These are phyloP conservation scores for Sesamia inferens DNA, from an alignment of 2,888 invertebrate genomes.

Conservation along the genomic window DNA sequence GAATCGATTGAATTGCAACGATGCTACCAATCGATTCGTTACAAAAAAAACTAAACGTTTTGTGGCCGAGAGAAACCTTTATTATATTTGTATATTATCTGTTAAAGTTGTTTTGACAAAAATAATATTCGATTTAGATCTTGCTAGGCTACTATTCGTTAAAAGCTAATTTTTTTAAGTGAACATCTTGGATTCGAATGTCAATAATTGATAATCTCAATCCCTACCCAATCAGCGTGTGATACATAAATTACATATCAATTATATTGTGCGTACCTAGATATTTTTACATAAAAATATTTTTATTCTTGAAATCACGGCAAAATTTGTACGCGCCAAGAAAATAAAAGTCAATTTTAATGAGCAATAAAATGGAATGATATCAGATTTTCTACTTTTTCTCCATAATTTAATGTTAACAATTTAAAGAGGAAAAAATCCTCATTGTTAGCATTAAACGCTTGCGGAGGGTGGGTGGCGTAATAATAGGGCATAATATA, in stretches of 20 bases:
- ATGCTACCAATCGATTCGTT: constrained; percentile 50
- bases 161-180: neutral
- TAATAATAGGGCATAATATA: constrained; percentile 89
- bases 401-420: constrained; percentile 85
- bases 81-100: constrained; percentile 26
- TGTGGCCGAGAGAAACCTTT: constrained; percentile 24
- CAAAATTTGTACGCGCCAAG: constrained; percentile 71
- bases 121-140: constrained; percentile 21
- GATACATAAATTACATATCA: constrained; percentile 31
- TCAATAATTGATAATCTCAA: constrained; percentile 45
- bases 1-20: constrained; percentile 57
- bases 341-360: constrained; percentile 80
- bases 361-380: constrained; percentile 83
- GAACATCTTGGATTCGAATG: constrained; percentile 11
- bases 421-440: constrained; percentile 83
- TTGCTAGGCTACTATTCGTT: constrained; percentile 6
- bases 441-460: constrained; percentile 87
- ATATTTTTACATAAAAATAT: constrained; percentile 48
- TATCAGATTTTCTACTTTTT: constrained; percentile 84
- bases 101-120: too few relatives aligned
- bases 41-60: constrained; percentile 40
- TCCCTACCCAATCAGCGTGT: constrained; percentile 1
- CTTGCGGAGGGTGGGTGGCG: constrained; percentile 79
- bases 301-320: constrained; percentile 65
- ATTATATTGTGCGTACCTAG: constrained; percentile 23